Percentiles rank a stretch among this genome's conserved stretches.
These are phyloP conservation scores for Nanorana parkeri DNA, from an alignment of 2,113 vertebrate species.

Conservation along the genomic window DNA sequence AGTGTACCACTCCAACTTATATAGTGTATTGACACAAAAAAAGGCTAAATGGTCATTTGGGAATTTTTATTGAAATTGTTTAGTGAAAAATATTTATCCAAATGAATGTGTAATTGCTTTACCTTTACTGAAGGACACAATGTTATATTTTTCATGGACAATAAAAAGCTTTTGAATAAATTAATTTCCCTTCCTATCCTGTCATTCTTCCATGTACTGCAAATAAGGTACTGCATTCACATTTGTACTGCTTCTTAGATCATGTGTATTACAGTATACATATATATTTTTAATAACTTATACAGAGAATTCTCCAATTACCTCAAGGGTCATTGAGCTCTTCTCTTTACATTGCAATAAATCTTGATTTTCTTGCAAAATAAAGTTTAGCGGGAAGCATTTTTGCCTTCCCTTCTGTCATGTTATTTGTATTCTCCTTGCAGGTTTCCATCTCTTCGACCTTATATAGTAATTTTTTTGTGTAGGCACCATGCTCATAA, in stretches of 20 bases:
- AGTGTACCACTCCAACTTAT: too few relatives aligned
- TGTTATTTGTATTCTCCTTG: slow-evolving; percentile 47
- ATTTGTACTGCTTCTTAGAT: slow-evolving; percentile 7
- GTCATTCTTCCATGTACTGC: neutral
- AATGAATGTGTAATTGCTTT: too few relatives aligned
- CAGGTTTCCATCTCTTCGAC: slow-evolving; percentile 44
- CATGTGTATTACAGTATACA: slow-evolving; percentile 24
- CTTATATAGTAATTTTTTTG: slow-evolving; percentile 45
- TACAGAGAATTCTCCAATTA: slow-evolving; percentile 9
- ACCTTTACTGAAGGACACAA: slow-evolving; percentile 4
- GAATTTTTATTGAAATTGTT: too few relatives aligned
- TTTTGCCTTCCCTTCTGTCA: slow-evolving; percentile 53
- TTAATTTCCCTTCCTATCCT: neutral
- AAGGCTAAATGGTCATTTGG: too few relatives aligned
- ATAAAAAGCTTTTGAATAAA: neutral
- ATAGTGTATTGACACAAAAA: too few relatives aligned
- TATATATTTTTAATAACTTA: neutral
- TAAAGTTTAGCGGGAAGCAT: slow-evolving; percentile 12
- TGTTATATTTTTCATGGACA: neutral
- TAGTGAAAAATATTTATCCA: too few relatives aligned
- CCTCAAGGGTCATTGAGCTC: slow-evolving; percentile 41
- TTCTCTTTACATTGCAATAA: slow-evolving; percentile 56
- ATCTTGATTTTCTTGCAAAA: slow-evolving; percentile 52
- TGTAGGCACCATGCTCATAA: slow-evolving; percentile 55
- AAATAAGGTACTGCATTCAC: slow-evolving; percentile 10